phyloP scores from a whole-genome alignment of 2,888 invertebrate genomes.

The Ophion obscuratus region DNA sequence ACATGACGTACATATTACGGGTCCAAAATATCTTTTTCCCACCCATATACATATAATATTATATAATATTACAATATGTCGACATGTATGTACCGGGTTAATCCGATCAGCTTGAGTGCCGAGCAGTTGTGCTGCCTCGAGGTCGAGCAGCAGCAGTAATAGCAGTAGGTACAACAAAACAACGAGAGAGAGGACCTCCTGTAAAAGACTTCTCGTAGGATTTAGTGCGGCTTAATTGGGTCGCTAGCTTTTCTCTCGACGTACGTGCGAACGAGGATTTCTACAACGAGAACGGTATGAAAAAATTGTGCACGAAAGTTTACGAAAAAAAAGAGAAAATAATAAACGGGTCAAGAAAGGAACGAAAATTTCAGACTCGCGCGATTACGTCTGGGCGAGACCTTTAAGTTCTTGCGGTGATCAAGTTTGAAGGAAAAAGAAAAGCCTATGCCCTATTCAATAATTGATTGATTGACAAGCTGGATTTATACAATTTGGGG shows the following conservation, averaged over 20 bases:
- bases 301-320: conserved; percentile 13
- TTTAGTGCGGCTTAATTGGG: conserved; percentile 60
- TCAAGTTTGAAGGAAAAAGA: too few relatives aligned
- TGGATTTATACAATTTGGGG: too few relatives aligned
- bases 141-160: conserved; percentile 11
- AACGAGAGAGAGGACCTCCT: conserved; percentile 37
- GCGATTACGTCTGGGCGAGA: too few relatives aligned
- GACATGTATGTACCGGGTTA: conserved; percentile 32
- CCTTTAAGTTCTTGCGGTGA: too few relatives aligned
- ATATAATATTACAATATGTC: conserved; percentile 1
- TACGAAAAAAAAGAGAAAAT: neutral
- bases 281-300: conserved; percentile 55
- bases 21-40: too few relatives aligned
- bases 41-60: neutral
- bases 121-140: conserved; percentile 43
- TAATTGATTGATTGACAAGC: too few relatives aligned
- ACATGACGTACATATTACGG: too few relatives aligned
- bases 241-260: conserved; percentile 30
- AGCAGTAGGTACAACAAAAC: conserved; percentile 1
- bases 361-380: too few relatives aligned
- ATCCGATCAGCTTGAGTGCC: conserved; percentile 47
- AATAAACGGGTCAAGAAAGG: neutral
- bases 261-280: conserved; percentile 44
- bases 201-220: conserved; percentile 53
- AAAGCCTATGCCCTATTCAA: too few relatives aligned